Conservation (phyloP, 2,888 invertebrate genomes). For the Chrysina gloriosa region DNA sequence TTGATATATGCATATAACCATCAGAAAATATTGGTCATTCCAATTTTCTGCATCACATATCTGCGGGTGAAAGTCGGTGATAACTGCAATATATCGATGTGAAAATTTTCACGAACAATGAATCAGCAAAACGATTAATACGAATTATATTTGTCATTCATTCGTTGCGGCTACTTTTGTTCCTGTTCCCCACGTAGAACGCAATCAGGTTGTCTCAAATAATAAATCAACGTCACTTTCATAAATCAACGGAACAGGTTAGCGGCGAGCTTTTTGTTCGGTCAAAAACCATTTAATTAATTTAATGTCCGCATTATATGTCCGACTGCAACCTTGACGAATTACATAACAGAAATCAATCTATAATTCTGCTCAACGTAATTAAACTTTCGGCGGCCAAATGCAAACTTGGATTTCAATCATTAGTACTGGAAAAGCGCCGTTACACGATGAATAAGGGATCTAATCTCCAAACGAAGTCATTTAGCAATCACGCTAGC, state of each 20-base stretch:
- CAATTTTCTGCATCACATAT: too few relatives aligned
- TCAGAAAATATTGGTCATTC: too few relatives aligned
- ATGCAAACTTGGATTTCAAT: background rate
- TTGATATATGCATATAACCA: too few relatives aligned
- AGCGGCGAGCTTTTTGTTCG: conserved; percentile 9
- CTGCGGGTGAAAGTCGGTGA: background rate
- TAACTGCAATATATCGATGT: background rate
- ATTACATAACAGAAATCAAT: conserved; percentile 32
- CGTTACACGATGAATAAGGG: background rate
- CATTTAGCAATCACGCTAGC: background rate
- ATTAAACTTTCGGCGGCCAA: conserved; percentile 15
- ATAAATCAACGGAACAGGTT: conserved; percentile 27
- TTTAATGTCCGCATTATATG: conserved; percentile 26
- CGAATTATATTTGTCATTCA: conserved; percentile 24
- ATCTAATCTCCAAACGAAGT: background rate
- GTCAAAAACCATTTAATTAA: conserved; percentile 28
- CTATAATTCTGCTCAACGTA: conserved; percentile 20
- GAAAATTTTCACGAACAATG: background rate
- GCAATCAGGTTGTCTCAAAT: conserved; percentile 20
- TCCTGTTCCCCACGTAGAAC: conserved; percentile 1
- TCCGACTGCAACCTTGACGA: conserved; percentile 30
- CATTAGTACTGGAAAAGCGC: background rate
- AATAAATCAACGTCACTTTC: conserved; percentile 31
- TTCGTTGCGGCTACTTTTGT: conserved; percentile 10
- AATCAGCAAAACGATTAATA: background rate